Evolutionary conservation across 2,888 invertebrate genomes (phyloP).

Genomic region (Cacoxenus indagator): DNA sequence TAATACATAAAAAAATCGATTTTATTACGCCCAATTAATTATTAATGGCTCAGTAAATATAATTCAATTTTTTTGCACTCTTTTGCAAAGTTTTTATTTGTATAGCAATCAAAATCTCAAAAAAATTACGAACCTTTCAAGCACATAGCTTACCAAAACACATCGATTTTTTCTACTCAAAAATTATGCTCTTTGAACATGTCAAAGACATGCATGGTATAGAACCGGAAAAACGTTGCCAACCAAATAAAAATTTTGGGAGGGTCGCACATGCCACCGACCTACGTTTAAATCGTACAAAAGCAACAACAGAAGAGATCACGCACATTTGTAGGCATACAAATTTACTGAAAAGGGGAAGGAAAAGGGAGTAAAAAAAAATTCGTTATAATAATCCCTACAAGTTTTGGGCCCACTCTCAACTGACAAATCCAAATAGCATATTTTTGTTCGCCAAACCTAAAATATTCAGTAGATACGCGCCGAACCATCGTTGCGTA

Average conservation of each 20-base stretch:
- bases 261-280: neutral
- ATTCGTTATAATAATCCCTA: neutral
- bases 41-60: too few species aligned
- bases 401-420: neutral
- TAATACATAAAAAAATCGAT: too few species aligned
- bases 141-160: too few species aligned
- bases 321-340: neutral
- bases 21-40: too few species aligned
- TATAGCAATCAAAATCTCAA: too few species aligned
- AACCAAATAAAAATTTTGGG: neutral
- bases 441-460: neutral
- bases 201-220: neutral
- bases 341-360: neutral
- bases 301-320: neutral
- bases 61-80: too few species aligned
- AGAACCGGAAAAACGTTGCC: neutral
- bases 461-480: neutral
- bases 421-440: neutral
- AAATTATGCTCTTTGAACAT: too few species aligned
- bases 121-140: too few species aligned
- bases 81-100: too few species aligned
- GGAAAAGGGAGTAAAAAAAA: neutral
- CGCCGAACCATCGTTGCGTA: constrained; percentile 27
- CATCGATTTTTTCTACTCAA: too few species aligned
- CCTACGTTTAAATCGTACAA: neutral